Base-by-base conservation (phyloP, 2,888 invertebrate genomes). In the Microchrysa polita region DNA sequence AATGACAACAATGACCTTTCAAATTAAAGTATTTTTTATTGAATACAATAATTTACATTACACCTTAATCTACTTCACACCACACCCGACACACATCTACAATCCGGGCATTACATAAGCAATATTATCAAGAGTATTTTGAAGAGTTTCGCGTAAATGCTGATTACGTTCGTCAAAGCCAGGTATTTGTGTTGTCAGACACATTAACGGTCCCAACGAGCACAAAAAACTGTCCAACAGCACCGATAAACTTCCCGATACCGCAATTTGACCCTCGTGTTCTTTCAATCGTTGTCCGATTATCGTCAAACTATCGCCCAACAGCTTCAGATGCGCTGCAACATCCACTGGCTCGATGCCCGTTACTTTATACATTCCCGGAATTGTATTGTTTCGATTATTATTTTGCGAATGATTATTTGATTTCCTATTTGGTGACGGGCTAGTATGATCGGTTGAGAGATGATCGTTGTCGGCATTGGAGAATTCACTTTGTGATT, bases 201-300 rank as follows among this genome's bases (percentile, higher is more conserved):
- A 93, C 79, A 96, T 87, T 73, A 98, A 86, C 7, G 97, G 96
- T 1, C 93, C 96, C 78, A 97, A 87, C 1, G 97, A 94, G 84
- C 97, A 97, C 40, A 98, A 87, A 75, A 97, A 85, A 1, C 97
- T 96, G 86, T 98, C 97, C 77, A 98, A 86, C 14, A 98, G 87
- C 14, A 97, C 96, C 0, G 97, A 97, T 74, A 97, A 88, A 75
- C 96, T 96, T 0, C 97, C 97, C 0, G 96, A 97, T 16, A 97
- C 96, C 0, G 97, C 96, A 76, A 97, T 96, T 84, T 96, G 95
- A 12, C 97, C 97, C 90, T 96, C 95, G 80, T 96, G 96, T 80
- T 97, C 96, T 83, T 95, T 96, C 5, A 97, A 88, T 52, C 97
- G 86, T 83, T 95, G 94, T 0, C 98, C 97, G 78, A 98, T 96